Percentiles rank a stretch among this genome's conserved stretches.
Evolutionary conservation across 1,140 invertebrate genomes (phyloP).

Genomic region (Melipona quadrifasciata): DNA sequence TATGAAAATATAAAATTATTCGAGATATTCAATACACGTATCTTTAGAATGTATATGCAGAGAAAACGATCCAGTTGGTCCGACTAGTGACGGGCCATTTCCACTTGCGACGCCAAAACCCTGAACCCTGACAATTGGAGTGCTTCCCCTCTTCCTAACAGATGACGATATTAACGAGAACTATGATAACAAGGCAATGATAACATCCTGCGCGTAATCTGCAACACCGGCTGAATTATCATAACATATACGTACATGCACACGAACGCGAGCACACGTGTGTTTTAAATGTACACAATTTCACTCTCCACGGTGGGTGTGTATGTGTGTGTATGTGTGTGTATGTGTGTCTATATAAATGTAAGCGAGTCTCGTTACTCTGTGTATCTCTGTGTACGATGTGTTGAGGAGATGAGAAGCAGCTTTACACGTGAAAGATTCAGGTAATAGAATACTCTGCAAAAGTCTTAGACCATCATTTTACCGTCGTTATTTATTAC

Average conservation of each 20-base stretch:
- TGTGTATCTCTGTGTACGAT: too few relatives aligned
- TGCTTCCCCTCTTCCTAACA: slow-evolving; percentile 20
- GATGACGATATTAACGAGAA: slow-evolving; percentile 29
- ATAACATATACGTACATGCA: slow-evolving; percentile 10
- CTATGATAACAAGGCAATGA: slow-evolving; percentile 26
- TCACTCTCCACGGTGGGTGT: neutral
- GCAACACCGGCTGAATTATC: slow-evolving; percentile 16
- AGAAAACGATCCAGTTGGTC: neutral
- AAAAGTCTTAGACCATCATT: neutral
- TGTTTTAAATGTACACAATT: neutral
- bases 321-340: neutral
- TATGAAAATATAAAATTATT: neutral
- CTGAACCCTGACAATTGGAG: slow-evolving; percentile 26
- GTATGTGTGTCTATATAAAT: neutral
- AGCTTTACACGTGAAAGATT: neutral
- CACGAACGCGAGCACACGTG: neutral
- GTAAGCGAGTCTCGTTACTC: too few relatives aligned
- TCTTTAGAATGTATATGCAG: neutral
- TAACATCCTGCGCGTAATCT: slow-evolving; percentile 20
- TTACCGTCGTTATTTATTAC: too few relatives aligned
- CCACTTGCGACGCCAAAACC: neutral
- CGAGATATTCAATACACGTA: neutral
- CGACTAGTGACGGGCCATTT: slow-evolving; percentile 1
- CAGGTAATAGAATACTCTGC: neutral
- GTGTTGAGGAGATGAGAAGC: too few relatives aligned